Evolutionary conservation across 2,888 invertebrate species (phyloP).

Genomic region (Cosmia trapezina): DNA sequence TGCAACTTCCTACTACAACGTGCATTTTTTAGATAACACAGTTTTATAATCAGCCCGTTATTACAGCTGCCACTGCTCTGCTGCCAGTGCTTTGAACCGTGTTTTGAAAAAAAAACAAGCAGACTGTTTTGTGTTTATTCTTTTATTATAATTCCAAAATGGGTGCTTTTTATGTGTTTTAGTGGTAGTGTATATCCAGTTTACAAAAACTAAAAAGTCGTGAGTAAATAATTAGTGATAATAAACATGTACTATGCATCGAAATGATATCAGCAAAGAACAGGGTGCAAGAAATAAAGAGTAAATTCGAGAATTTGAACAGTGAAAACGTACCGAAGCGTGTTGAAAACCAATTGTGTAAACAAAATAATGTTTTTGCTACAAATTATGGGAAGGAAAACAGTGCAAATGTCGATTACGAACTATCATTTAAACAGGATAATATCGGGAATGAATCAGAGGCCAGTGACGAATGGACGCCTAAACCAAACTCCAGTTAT

Average conservation of each 20-base stretch:
- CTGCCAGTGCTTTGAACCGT: constrained; percentile 19
- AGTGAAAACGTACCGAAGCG: constrained; percentile 73
- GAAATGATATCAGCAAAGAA: constrained; percentile 88
- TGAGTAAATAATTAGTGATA: constrained; percentile 43
- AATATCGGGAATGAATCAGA: constrained; percentile 66
- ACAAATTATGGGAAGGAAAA: constrained; percentile 64
- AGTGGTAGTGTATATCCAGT: constrained; percentile 9
- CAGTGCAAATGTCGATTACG: constrained; percentile 51
- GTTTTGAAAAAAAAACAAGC: constrained; percentile 53
- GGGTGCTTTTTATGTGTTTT: constrained; percentile 14
- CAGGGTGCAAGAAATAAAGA: constrained; percentile 92
- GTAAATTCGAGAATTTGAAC: constrained; percentile 91
- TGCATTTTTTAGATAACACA: constrained; percentile 41
- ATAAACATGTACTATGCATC: constrained; percentile 79
- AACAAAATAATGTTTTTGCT: constrained; percentile 59
- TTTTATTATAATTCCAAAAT: constrained; percentile 31
- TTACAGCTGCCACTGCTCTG: constrained; percentile 39
- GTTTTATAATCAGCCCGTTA: constrained; percentile 42
- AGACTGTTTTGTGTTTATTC: constrained; percentile 47
- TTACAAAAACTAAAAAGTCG: constrained; percentile 11
- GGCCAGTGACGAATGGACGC: constrained; percentile 67
- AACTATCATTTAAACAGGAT: constrained; percentile 63
- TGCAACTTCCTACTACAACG: constrained; percentile 55
- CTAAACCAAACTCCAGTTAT: constrained; percentile 83
- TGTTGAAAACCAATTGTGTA: constrained; percentile 60